Conservation (phyloP, 2,113 vertebrate species). For the Acrocephalus kingi region DNA sequence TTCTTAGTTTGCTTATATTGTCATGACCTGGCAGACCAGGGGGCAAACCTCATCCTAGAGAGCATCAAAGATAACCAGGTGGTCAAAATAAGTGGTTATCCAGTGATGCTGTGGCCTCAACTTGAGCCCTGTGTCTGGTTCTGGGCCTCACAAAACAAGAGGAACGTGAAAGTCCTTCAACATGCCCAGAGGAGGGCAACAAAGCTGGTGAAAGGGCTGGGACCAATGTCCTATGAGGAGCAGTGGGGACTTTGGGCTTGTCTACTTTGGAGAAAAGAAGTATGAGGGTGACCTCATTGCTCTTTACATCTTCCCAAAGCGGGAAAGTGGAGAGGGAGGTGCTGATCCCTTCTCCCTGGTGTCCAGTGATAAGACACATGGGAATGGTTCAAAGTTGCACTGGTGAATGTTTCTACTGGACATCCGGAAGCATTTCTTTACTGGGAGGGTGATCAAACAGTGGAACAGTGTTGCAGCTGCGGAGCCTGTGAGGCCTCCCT, state of each 20-base stretch:
- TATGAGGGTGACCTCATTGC: background rate
- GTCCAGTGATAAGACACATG: accelerated
- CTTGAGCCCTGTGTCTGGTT: background rate
- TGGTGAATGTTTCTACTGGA: background rate
- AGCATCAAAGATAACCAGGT: background rate
- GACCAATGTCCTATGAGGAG: background rate
- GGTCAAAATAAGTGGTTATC: background rate
- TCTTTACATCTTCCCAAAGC: background rate
- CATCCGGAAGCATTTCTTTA: background rate
- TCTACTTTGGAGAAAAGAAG: background rate
- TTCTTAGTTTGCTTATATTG: background rate
- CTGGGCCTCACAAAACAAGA: background rate
- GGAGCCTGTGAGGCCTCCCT: no score
- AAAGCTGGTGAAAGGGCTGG: background rate
- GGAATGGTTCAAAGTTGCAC: background rate
- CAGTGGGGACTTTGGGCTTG: background rate
- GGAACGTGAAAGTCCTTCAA: background rate
- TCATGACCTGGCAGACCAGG: background rate
- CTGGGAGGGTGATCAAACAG: background rate
- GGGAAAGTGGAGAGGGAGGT: background rate
- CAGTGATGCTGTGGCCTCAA: accelerated
- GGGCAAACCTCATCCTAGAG: background rate
- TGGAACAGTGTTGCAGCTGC: background rate
- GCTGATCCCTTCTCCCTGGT: background rate
- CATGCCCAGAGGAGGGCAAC: background rate